phyloP scores from a whole-genome alignment of 2,797 vertebrate species.

The Sarcophilus harrisii region DNA sequence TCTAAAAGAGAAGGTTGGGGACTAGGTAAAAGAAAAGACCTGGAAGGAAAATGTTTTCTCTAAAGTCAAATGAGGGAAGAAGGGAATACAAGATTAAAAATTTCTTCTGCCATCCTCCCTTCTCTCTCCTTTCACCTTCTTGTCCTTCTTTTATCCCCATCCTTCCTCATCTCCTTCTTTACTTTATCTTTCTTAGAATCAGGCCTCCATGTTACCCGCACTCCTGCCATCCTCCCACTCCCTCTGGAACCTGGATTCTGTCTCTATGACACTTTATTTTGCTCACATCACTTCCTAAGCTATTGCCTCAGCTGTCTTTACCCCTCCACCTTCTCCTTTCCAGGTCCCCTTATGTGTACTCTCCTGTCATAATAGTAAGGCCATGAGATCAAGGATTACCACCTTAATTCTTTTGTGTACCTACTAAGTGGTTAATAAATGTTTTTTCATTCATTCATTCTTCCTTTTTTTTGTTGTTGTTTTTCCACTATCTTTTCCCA shows the following conservation, averaged over 20 bases:
- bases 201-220: background rate
- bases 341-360: background rate
- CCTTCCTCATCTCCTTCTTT: background rate
- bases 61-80: background rate
- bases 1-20: background rate
- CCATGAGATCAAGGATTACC: background rate
- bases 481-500: background rate
- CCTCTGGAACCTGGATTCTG: background rate
- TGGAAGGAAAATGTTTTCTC: background rate
- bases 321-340: background rate
- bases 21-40: background rate
- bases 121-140: too few relatives aligned
- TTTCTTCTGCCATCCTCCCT: background rate
- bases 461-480: background rate
- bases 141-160: background rate
- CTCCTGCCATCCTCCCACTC: background rate
- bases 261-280: background rate
- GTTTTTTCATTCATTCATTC: background rate
- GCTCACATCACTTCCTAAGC: background rate
- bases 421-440: background rate
- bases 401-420: background rate
- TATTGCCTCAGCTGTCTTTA: background rate
- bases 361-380: background rate
- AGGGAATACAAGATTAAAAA: background rate
- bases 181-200: background rate